Conservation (phyloP, 2,888 invertebrate genomes). For the Stenurella melanura region DNA sequence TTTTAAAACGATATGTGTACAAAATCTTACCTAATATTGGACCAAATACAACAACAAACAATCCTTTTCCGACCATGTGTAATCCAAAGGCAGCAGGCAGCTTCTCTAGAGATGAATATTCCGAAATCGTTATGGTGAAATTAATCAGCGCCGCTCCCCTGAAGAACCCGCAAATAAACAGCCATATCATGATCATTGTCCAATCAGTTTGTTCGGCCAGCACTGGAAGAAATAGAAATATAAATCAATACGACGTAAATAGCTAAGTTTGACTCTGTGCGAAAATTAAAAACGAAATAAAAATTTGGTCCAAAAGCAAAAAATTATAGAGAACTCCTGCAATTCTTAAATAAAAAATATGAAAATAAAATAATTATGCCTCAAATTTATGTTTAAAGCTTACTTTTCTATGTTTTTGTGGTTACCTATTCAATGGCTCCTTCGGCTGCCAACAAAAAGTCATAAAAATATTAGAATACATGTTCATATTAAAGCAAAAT, state of each 20-base stretch:
- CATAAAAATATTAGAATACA: conserved; percentile 71
- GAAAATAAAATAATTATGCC: conserved; percentile 49
- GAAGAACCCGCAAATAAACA: conserved; percentile 86
- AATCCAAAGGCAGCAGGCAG: conserved; percentile 86
- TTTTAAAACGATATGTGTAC: conserved; percentile 26
- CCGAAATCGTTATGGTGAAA: conserved; percentile 86
- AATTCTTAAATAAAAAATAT: conserved; percentile 46
- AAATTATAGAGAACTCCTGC: conserved; percentile 54
- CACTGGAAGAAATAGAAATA: conserved; percentile 74
- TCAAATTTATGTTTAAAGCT: conserved; percentile 66
- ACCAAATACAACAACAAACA: conserved; percentile 82
- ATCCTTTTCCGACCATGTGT: conserved; percentile 85
- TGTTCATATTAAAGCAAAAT: conserved; percentile 56
- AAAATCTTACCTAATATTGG: conserved; percentile 79
- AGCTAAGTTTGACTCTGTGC: conserved; percentile 56
- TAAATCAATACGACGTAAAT: conserved; percentile 46
- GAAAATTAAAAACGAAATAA: conserved; percentile 56
- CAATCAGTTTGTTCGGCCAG: conserved; percentile 84
- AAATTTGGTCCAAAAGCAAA: conserved; percentile 57
- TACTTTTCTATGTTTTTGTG: conserved; percentile 70
- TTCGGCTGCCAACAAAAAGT: conserved; percentile 73
- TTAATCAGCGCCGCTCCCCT: conserved; percentile 86
- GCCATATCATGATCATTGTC: conserved; percentile 81
- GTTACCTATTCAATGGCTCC: conserved; percentile 72
- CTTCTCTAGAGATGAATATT: conserved; percentile 82